A percentile compares a stretch with the other conserved stretches of the same genome.
phyloP scores from a whole-genome alignment of 1,140 invertebrate species.

The Caerostris darwini region DNA sequence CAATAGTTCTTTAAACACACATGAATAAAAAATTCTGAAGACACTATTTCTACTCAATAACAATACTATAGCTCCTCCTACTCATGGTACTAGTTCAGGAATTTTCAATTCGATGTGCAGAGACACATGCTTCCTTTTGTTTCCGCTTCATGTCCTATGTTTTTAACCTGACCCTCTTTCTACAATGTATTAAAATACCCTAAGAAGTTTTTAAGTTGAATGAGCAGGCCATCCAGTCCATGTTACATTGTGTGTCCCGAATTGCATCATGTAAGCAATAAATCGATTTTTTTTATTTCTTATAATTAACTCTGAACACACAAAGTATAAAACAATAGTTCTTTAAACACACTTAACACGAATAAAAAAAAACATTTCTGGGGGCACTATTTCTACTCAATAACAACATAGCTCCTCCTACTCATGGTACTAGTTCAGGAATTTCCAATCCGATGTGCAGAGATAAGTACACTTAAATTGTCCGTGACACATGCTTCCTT shows the following conservation, averaged over 20 bases:
- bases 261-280: too few relatives aligned
- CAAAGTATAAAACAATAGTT: neutral
- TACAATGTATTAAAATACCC: too few relatives aligned
- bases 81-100: slow-evolving; percentile 23
- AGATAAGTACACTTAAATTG: slow-evolving; percentile 57
- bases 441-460: slow-evolving; percentile 16
- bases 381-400: neutral
- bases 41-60: neutral
- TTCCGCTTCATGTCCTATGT: slow-evolving; percentile 12
- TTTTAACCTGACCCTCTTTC: slow-evolving; percentile 48
- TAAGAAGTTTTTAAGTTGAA: too few relatives aligned
- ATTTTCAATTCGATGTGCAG: slow-evolving; percentile 8
- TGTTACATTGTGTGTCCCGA: too few relatives aligned
- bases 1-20: neutral
- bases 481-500: slow-evolving; percentile 54
- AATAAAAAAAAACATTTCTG: neutral
- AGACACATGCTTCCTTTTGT: slow-evolving; percentile 54
- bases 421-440: slow-evolving; percentile 27
- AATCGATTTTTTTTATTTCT: too few relatives aligned
- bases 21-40: neutral
- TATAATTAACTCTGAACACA: too few relatives aligned
- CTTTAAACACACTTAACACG: neutral
- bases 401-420: neutral
- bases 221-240: too few relatives aligned
- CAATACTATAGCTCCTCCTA: neutral